Conservation (phyloP, 1,140 invertebrate genomes). For the Drosophila bipectinata region DNA sequence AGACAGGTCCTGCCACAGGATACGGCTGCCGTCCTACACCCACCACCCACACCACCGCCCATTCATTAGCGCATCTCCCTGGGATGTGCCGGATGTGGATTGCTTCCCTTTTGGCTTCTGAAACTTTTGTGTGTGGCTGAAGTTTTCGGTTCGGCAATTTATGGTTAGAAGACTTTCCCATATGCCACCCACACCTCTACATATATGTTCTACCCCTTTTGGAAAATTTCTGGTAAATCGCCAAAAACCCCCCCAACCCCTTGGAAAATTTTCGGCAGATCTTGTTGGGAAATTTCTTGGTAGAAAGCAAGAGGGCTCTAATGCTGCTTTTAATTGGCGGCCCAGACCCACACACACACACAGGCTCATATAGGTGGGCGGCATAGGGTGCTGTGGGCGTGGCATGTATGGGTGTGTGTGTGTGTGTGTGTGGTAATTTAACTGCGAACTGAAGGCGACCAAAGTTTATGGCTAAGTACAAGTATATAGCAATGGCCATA, state of each 20-base stretch:
- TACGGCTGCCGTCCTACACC: constrained; percentile 24
- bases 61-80: constrained; percentile 66
- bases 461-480: constrained; percentile 80
- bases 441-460: constrained; percentile 69
- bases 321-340: constrained; percentile 79
- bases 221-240: constrained; percentile 1
- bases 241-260: neutral
- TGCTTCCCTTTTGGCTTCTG: constrained; percentile 12
- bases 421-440: constrained; percentile 69
- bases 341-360: constrained; percentile 53
- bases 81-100: constrained; percentile 35
- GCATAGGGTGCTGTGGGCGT: constrained; percentile 24
- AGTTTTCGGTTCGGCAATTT: constrained; percentile 73
- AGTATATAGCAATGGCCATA: constrained; percentile 62
- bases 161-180: constrained; percentile 74
- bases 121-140: constrained; percentile 47
- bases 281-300: constrained; percentile 50
- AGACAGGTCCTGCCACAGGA: constrained; percentile 18
- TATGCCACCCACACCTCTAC: constrained; percentile 39
- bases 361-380: constrained; percentile 12
- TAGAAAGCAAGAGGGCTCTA: constrained; percentile 34
- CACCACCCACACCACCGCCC: constrained; percentile 11
- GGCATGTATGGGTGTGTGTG: constrained; percentile 18
- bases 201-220: constrained; percentile 3
- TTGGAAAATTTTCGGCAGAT: constrained; percentile 63